Evolutionary conservation across 2,113 vertebrate genomes (phyloP).

Genomic region (Thryonomys swinderianus): DNA sequence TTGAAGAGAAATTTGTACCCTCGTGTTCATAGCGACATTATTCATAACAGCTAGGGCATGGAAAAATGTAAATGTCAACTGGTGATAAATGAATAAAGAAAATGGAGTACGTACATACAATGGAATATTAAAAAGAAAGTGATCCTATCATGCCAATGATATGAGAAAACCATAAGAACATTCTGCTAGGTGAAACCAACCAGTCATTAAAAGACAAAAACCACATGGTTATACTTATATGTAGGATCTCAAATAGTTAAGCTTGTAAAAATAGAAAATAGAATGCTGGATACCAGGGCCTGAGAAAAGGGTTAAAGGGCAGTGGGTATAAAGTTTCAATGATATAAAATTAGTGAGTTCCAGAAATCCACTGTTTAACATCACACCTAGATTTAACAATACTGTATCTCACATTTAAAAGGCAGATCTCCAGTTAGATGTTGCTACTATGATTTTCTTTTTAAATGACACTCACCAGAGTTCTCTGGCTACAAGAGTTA

Average conservation of each 20-base stretch:
- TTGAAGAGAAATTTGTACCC: background rate
- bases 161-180: background rate
- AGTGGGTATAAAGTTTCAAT: background rate
- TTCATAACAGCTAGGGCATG: background rate
- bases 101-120: background rate
- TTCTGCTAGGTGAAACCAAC: background rate
- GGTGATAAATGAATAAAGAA: background rate
- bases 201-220: background rate
- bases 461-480: background rate
- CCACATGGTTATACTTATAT: background rate
- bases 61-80: background rate
- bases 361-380: background rate
- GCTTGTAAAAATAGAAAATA: background rate
- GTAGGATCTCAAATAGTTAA: background rate
- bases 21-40: background rate
- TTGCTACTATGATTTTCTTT: background rate
- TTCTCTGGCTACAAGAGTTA: background rate
- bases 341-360: background rate
- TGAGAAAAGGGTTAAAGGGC: background rate
- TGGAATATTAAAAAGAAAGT: background rate
- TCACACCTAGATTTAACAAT: background rate
- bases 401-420: background rate
- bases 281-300: background rate
- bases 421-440: background rate
- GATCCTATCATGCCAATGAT: background rate